phyloP scores from a whole-genome alignment of 2,797 vertebrate species.

The Rhinophrynus dorsalis region DNA sequence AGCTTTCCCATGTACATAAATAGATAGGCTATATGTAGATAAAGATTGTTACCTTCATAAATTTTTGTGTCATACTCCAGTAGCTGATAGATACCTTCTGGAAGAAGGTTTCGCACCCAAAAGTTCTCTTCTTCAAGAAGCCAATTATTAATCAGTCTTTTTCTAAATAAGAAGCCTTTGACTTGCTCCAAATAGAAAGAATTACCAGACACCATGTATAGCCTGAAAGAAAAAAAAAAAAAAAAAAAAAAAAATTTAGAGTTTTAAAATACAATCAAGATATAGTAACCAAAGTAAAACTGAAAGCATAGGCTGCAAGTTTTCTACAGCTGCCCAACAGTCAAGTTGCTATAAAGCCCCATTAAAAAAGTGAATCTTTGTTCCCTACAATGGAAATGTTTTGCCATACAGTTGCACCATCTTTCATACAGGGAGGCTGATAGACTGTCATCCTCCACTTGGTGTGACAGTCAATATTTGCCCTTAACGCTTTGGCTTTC shows the following conservation, averaged over 20 bases:
- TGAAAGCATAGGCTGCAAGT: not conserved
- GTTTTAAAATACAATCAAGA: not conserved
- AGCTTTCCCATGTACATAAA: not conserved
- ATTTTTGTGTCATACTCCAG: constrained; percentile 65
- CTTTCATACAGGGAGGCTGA: too few species aligned
- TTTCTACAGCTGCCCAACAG: too few species aligned
- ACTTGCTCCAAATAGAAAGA: constrained; percentile 56
- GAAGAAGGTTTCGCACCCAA: constrained; percentile 56
- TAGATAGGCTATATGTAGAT: not conserved
- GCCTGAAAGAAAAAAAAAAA: not conserved
- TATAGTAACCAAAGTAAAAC: not conserved
- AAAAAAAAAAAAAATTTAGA: too few species aligned
- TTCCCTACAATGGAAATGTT: too few species aligned
- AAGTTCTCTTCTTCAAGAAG: constrained; percentile 58
- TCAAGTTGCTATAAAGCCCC: too few species aligned
- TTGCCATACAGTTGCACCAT: too few species aligned
- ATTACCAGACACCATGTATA: constrained; percentile 53
- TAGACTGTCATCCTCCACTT: too few species aligned
- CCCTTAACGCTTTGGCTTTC: too few species aligned
- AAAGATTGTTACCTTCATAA: constrained; percentile 56
- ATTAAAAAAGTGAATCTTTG: too few species aligned
- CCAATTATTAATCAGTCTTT: constrained; percentile 60
- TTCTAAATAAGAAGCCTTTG: constrained; percentile 56
- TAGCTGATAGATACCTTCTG: constrained; percentile 54
- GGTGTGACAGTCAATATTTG: too few species aligned